Conservation (phyloP, 2,797 vertebrate species). For the Sebastes itinus region DNA sequence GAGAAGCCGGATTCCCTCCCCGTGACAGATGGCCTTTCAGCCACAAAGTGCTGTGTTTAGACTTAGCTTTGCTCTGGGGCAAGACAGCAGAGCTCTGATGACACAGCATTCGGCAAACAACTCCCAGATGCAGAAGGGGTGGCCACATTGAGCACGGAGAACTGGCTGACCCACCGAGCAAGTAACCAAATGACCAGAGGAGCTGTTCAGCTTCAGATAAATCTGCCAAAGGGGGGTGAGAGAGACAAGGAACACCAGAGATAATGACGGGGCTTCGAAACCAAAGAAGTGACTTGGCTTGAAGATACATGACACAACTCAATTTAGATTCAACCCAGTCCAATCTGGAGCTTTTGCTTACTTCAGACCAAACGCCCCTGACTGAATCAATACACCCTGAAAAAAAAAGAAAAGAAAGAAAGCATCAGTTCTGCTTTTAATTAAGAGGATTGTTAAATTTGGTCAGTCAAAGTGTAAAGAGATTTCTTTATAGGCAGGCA, state of each 20-base stretch:
- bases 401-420: constrained; percentile 40
- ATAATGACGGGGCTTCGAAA: constrained; percentile 69
- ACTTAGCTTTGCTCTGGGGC: constrained; percentile 80
- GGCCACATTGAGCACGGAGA: constrained; percentile 67
- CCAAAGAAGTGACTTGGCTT: constrained; percentile 65
- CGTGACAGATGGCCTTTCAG: constrained; percentile 84
- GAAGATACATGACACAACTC: constrained; percentile 71
- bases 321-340: constrained; percentile 64
- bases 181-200: constrained; percentile 68
- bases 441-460: constrained; percentile 80
- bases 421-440: constrained; percentile 74
- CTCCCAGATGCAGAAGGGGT: constrained; percentile 76
- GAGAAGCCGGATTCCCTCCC: constrained; percentile 80
- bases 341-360: constrained; percentile 63
- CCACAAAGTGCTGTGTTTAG: constrained; percentile 84
- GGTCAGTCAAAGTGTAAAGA: constrained; percentile 75
- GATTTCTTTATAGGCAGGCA: constrained; percentile 74
- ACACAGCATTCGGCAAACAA: constrained; percentile 82
- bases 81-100: constrained; percentile 79
- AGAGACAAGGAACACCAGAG: constrained; percentile 61
- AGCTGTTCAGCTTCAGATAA: constrained; percentile 49
- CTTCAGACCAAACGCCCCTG: constrained; percentile 51
- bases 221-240: constrained; percentile 42
- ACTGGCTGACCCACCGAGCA: constrained; percentile 67
- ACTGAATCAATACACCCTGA: constrained; percentile 64